Evolutionary conservation across 1,140 invertebrate genomes (phyloP), one percentile per base, ranked within the genome.

Genomic region (Gonatopus flavifemur): DNA sequence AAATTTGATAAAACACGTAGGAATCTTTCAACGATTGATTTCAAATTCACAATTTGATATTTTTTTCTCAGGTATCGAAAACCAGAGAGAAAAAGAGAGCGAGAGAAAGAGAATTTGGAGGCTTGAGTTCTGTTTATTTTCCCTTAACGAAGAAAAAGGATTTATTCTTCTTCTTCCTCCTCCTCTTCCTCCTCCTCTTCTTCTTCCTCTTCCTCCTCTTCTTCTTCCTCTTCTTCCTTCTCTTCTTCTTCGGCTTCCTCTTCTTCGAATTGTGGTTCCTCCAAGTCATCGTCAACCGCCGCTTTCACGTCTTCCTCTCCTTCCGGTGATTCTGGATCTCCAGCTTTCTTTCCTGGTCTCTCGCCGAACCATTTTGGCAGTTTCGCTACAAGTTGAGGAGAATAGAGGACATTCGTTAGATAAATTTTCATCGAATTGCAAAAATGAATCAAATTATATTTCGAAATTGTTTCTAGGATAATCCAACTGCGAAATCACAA

Each of bases 301-400:
- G 73, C 81, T 80, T 91, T 90, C 51, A 86, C 84, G 68, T 93
- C 90, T 70, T 93, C 90, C 72, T 92, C 90, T 57, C 90, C 91
- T 67, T 93, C 90, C 35, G 91, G 91, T 62, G 89, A 90, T 57
- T 94, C 91, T 56, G 87, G 86, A 52, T 91, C 91, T 53, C 88
- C 90, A 70, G 86, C 79, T 83, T 93, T 94, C 79, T 93, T 94
- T 83, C 91, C 91, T 52, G 92, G 91, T 78, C 91, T 83, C 80
- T 94, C 92, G 67, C 91, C 91, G 83, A 94, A 94, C 90, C 92
- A 94, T 78, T 94, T 94, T 61, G 91, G 91, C 76, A 94, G 82
- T 82, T 88, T 87, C 82, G 90, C 91, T 94, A 69, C n/a, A n/a
- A n/a, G n/a, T n/a, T n/a, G n/a, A n/a, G n/a, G n/a, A n/a, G n/a